These are phyloP conservation scores for Buteo buteo DNA, from an alignment of 2,113 vertebrate genomes.

Conservation along the genomic window DNA sequence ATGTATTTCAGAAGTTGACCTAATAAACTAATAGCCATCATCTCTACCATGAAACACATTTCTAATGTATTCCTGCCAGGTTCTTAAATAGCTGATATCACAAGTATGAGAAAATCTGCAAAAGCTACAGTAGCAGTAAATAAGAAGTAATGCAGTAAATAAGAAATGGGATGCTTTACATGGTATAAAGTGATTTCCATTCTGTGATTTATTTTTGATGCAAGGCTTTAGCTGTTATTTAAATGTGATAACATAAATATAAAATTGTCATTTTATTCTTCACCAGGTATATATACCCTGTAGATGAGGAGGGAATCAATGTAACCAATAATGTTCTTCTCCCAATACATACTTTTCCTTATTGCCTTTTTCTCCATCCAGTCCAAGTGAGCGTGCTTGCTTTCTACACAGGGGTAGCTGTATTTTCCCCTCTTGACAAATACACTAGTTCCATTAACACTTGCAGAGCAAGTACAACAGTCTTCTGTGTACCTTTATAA, in stretches of 20 bases:
- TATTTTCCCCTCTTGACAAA: neutral
- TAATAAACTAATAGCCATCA: neutral
- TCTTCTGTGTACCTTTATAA: neutral
- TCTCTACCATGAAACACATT: neutral
- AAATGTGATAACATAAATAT: neutral
- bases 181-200: neutral
- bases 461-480: neutral
- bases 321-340: neutral
- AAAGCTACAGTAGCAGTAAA: neutral
- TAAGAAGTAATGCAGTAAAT: neutral
- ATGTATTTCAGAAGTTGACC: neutral
- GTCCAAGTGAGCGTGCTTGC: neutral
- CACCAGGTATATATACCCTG: neutral
- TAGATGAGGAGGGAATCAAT: neutral
- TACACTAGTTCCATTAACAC: neutral
- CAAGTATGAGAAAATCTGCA: neutral
- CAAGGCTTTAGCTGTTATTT: neutral
- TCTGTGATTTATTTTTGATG: neutral
- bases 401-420: neutral
- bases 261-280: neutral
- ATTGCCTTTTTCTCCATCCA: neutral
- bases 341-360: neutral
- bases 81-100: neutral
- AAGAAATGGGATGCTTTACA: neutral
- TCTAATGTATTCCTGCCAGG: neutral